Percentiles rank a stretch among this genome's conserved stretches.
These are phyloP conservation scores for Rostratula benghalensis DNA, from an alignment of 2,113 vertebrate genomes.

Conservation along the genomic window DNA sequence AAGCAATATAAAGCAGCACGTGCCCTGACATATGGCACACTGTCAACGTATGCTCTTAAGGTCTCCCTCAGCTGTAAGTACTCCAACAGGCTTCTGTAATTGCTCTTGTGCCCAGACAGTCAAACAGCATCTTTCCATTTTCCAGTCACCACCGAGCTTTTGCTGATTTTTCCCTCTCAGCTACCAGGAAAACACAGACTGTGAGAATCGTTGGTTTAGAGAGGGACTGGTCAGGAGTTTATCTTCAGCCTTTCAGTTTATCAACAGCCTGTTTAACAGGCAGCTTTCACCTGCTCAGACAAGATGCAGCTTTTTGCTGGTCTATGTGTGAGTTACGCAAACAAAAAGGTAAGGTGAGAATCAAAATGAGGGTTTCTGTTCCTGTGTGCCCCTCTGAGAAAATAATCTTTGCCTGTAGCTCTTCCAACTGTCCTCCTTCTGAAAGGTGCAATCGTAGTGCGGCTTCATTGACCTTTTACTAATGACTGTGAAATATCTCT, in stretches of 20 bases:
- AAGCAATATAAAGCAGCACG: background rate
- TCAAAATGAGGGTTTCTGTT: background rate
- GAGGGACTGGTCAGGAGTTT: background rate
- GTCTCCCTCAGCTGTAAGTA: background rate
- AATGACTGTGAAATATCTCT: background rate
- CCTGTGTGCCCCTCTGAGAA: background rate
- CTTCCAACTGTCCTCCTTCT: background rate
- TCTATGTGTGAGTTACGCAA: background rate
- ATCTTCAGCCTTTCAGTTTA: background rate
- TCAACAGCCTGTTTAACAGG: background rate
- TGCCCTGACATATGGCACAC: background rate
- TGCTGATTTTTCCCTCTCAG: background rate
- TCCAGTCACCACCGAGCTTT: fast-evolving
- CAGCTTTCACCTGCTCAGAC: background rate
- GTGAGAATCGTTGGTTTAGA: background rate
- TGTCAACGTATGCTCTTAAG: background rate
- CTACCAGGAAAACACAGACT: background rate
- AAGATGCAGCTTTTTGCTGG: background rate
- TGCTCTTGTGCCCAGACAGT: background rate
- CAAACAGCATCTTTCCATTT: background rate
- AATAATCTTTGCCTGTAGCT: background rate
- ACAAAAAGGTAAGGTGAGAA: background rate
- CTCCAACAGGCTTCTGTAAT: background rate
- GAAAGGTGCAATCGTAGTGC: background rate
- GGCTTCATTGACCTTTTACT: background rate